Evolutionary conservation across 1,140 invertebrate genomes (phyloP).

Genomic region (Bombus ignitus): DNA sequence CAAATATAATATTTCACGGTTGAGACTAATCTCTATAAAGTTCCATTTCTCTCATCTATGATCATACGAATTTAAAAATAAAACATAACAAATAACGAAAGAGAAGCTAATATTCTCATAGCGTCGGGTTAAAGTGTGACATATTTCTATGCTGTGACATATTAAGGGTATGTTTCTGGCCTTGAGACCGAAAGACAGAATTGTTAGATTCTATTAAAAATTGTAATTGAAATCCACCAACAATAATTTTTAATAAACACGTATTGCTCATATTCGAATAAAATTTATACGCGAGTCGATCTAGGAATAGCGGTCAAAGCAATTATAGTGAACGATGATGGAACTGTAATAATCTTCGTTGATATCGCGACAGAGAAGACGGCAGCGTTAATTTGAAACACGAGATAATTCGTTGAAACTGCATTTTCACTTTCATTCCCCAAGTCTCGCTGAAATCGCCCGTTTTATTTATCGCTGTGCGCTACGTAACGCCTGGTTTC

Average conservation of each 20-base stretch:
- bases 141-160: too few species aligned
- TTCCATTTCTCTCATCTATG: too few species aligned
- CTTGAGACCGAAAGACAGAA: not conserved
- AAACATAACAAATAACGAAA: too few species aligned
- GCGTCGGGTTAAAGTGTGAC: too few species aligned
- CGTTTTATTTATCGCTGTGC: constrained; percentile 13
- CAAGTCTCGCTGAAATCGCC: not conserved
- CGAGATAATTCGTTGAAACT: not conserved
- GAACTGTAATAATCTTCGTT: not conserved
- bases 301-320: not conserved
- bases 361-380: not conserved
- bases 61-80: too few species aligned
- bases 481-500: not conserved
- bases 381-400: not conserved
- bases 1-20: too few species aligned
- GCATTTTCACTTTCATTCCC: not conserved
- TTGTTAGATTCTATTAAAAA: not conserved
- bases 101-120: too few species aligned
- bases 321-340: not conserved
- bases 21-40: too few species aligned
- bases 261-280: too few species aligned
- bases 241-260: not conserved
- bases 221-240: not conserved
- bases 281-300: not conserved
- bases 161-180: not conserved